Conservation (phyloP, 2,797 vertebrate species). For the Gobionotothen gibberifrons region DNA sequence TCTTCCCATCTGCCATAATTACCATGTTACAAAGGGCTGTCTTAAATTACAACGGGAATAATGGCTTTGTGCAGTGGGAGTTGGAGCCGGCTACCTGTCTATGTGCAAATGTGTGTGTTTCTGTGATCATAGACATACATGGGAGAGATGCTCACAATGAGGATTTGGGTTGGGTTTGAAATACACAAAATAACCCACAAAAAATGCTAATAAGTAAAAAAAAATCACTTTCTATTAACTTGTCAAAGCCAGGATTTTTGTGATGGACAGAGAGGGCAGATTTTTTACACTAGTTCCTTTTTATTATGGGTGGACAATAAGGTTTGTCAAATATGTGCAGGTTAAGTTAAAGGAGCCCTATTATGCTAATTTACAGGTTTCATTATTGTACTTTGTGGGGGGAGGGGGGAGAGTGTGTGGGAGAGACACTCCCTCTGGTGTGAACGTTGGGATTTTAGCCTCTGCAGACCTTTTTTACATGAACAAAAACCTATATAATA, state of each 20-base stretch:
- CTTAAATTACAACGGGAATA: conserved; percentile 77
- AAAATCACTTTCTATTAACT: conserved; percentile 6
- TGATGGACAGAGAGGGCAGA: conserved; percentile 1
- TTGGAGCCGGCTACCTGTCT: conserved; percentile 40
- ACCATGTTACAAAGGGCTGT: conserved; percentile 73
- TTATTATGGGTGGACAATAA: conserved; percentile 1
- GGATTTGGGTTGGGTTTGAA: conserved; percentile 15
- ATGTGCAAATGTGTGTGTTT: conserved; percentile 24
- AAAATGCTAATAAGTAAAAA: not conserved
- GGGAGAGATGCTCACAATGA: conserved; percentile 9
- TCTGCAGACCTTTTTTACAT: too few relatives aligned
- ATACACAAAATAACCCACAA: not conserved
- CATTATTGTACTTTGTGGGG: too few relatives aligned
- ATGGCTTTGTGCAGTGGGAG: conserved; percentile 69
- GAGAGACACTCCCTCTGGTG: too few relatives aligned
- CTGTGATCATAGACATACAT: conserved; percentile 3
- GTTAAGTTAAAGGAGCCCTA: too few relatives aligned
- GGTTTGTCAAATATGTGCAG: not conserved
- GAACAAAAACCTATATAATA: too few relatives aligned
- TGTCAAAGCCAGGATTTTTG: conserved; percentile 14
- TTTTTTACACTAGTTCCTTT: not conserved
- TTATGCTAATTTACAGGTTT: too few relatives aligned
- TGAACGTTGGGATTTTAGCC: too few relatives aligned
- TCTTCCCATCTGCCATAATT: conserved; percentile 82
- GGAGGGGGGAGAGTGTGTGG: too few relatives aligned